Conservation (phyloP, 2,113 vertebrate species). For the Oncorhynchus keta region DNA sequence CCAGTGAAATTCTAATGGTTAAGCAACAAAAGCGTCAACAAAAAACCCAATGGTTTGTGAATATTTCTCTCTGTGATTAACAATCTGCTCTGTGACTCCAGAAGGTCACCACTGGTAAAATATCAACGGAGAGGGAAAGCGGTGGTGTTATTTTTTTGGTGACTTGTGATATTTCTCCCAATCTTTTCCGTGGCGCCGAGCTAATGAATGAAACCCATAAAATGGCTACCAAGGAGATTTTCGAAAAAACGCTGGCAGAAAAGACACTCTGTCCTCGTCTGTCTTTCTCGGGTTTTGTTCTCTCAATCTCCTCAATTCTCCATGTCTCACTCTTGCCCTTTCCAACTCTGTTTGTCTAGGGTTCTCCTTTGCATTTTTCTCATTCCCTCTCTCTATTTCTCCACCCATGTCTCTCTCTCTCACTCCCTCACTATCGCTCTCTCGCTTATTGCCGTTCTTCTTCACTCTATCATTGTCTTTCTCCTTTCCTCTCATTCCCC, state of each 20-base stretch:
- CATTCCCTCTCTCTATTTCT: slow-evolving; percentile 35
- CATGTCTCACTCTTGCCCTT: slow-evolving; percentile 31
- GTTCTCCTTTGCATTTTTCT: slow-evolving; percentile 2
- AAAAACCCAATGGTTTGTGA: slow-evolving; percentile 39
- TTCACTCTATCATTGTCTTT: not conserved
- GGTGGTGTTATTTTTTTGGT: slow-evolving; percentile 24
- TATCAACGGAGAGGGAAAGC: slow-evolving; percentile 38
- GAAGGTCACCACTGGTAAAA: slow-evolving; percentile 57
- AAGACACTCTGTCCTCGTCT: slow-evolving; percentile 52
- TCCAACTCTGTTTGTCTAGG: not conserved
- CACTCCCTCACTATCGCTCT: slow-evolving; percentile 5
- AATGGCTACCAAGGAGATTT: slow-evolving; percentile 67
- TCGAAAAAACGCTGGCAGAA: slow-evolving; percentile 53
- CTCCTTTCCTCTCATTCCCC: not conserved
- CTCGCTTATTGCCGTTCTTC: slow-evolving; percentile 3
- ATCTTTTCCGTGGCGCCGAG: slow-evolving; percentile 37
- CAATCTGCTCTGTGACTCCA: slow-evolving; percentile 55
- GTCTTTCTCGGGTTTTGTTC: slow-evolving; percentile 56
- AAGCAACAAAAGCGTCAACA: slow-evolving; percentile 18
- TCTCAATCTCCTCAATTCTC: slow-evolving; percentile 21
- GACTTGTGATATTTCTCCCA: slow-evolving; percentile 66
- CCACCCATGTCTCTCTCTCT: slow-evolving; percentile 7
- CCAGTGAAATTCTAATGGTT: slow-evolving; percentile 31
- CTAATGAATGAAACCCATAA: slow-evolving; percentile 58
- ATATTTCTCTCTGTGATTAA: slow-evolving; percentile 53